Base-by-base conservation (phyloP, 2,113 vertebrate genomes). In the Silurus glanis region DNA sequence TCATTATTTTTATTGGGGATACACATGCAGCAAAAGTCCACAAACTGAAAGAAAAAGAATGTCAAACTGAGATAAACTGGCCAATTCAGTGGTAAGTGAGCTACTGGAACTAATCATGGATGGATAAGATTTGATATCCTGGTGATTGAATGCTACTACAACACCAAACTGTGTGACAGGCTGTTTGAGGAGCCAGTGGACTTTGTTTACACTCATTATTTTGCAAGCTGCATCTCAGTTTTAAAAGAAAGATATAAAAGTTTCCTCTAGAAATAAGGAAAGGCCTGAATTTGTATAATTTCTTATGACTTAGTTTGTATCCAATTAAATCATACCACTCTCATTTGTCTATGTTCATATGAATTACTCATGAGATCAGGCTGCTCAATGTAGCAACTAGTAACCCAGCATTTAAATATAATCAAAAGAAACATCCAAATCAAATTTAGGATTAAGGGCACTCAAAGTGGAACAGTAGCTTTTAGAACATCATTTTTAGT, bases 361-460 rank as follows among this genome's bases (percentile, higher is more conserved):
- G 16, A 47, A 72, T 72, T 47, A 72, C 69, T 21, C 7, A 72
- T 72, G 47, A 51, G 21, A 51, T 51, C 47, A 75, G 21, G 21
- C 72, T 75, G 19, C 72, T 75, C 47, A 5, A 10, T 75, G 19
- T 47, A 21, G 8, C 8, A 75, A 75, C 45, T 51, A 51, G 72
- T 75, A 75, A 75, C 9, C 47, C 47, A 75, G 47, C 47, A 75
- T 75, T 75, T 5, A 21, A 51, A 51, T 9, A 75, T 23, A 23
- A 72, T 47, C 28, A 71, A 72, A 75, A 75, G 8, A 51, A 51
- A 49, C 72, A 72, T 72, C 69, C 72, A 75, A 75, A 75, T 75
- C 72, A 75, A 75, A 51, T 75, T 75, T 75, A 75, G 72, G 19
- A 75, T 51, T 72, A 51, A 3, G 47, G 9, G 72, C 45, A 75